phyloP scores from a whole-genome alignment of 35 echinoderm and acorn worm species.

The Anneissia japonica region DNA sequence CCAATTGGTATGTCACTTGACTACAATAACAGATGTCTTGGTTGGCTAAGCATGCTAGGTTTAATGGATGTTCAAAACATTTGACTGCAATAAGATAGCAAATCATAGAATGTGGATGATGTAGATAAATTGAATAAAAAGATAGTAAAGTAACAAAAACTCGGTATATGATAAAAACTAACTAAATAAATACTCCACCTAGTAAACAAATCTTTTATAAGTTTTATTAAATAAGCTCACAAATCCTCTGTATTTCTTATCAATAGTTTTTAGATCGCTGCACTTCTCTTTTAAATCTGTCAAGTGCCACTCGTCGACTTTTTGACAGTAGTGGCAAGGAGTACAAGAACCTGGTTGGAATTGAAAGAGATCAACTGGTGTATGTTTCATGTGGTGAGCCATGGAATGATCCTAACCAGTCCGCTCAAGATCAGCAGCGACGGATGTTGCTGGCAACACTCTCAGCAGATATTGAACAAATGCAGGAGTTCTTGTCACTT shows the following conservation, averaged over 20 bases:
- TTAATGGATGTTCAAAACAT: not conserved
- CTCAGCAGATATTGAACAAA: slow-evolving; percentile 76
- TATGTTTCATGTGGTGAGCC: slow-evolving; percentile 81
- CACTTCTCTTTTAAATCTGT: slow-evolving; percentile 70
- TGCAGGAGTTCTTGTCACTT: slow-evolving; percentile 71
- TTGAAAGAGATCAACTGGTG: slow-evolving; percentile 76
- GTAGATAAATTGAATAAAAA: no score
- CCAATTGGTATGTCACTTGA: slow-evolving; percentile 62
- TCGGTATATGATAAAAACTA: no score
- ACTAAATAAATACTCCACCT: no score
- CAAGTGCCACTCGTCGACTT: slow-evolving; percentile 79
- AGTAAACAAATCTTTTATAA: no score
- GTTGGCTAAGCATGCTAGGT: not conserved
- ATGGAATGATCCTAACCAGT: slow-evolving; percentile 72
- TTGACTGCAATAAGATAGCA: no score
- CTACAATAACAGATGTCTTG: not conserved
- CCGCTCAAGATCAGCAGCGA: slow-evolving; percentile 81
- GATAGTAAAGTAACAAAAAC: no score
- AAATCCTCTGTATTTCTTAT: slow-evolving; percentile 2
- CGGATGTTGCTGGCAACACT: slow-evolving; percentile 68
- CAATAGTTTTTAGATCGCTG: slow-evolving; percentile 85
- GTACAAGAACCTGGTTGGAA: slow-evolving; percentile 32
- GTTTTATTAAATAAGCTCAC: no score
- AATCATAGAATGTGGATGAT: no score
- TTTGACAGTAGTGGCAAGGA: slow-evolving; percentile 70